These are phyloP conservation scores for Diadema setosum DNA, from an alignment of 35 echinoderm and acorn worm species.

Conservation along the genomic window DNA sequence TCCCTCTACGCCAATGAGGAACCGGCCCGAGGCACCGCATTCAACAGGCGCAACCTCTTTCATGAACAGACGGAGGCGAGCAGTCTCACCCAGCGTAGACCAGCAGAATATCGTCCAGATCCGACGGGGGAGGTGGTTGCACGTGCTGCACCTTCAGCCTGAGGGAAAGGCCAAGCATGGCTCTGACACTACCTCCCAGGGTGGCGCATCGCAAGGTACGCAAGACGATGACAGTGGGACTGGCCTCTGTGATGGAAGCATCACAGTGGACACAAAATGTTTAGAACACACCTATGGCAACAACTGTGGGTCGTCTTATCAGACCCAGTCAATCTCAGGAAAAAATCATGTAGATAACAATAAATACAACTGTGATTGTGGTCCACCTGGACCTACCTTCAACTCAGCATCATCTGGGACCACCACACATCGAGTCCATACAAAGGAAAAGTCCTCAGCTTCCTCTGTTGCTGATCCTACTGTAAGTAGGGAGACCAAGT, in stretches of 20 bases:
- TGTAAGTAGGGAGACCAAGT: neutral
- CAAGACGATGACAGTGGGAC: neutral
- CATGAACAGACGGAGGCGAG: neutral
- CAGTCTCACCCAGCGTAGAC: neutral
- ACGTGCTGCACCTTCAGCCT: conserved; percentile 36
- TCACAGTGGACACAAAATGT: neutral
- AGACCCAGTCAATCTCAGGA: neutral
- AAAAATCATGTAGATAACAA: too few relatives aligned
- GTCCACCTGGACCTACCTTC: too few relatives aligned
- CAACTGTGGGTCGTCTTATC: neutral
- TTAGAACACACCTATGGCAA: neutral
- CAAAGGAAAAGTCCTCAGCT: too few relatives aligned
- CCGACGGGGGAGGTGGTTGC: conserved; percentile 68
- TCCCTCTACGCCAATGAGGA: too few relatives aligned
- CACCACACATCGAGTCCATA: too few relatives aligned
- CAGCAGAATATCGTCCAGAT: conserved; percentile 39
- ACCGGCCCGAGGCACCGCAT: neutral
- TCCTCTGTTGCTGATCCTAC: too few relatives aligned
- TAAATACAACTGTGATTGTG: too few relatives aligned
- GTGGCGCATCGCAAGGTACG: neutral
- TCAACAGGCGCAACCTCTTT: neutral
- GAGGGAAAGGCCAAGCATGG: neutral
- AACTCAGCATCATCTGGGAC: too few relatives aligned
- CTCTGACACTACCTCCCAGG: neutral
- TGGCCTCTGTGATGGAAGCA: neutral